Evolutionary conservation across 2,888 invertebrate species (phyloP).

Genomic region (Platycheirus albimanus): DNA sequence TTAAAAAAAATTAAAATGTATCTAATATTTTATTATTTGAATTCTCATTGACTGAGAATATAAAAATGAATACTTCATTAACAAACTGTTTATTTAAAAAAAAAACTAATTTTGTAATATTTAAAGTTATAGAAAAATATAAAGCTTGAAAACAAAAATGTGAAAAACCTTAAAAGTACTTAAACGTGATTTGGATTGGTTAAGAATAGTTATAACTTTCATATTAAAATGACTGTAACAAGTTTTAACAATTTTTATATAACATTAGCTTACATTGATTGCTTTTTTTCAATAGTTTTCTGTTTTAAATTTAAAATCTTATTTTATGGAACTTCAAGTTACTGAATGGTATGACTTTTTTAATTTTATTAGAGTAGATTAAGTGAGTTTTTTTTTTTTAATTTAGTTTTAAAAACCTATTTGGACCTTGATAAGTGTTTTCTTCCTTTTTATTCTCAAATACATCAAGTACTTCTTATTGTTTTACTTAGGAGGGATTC

Average conservation of each 20-base stretch:
- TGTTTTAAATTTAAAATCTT: slow-evolving; percentile 12
- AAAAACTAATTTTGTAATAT: no score
- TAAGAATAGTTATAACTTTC: no score
- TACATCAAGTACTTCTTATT: slow-evolving; percentile 46
- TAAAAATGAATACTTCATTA: neutral
- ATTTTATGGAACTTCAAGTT: slow-evolving; percentile 23
- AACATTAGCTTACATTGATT: slow-evolving; percentile 52
- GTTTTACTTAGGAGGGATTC: slow-evolving; percentile 70
- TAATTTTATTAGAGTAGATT: slow-evolving; percentile 4
- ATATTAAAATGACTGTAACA: slow-evolving; percentile 46
- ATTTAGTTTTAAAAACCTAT: slow-evolving; percentile 42
- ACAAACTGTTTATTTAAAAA: neutral
- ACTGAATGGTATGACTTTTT: slow-evolving; percentile 2
- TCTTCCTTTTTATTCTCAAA: slow-evolving; percentile 16
- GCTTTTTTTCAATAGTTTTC: slow-evolving; percentile 46
- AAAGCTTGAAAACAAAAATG: neutral
- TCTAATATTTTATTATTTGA: no score
- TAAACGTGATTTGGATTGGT: no score
- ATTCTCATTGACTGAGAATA: no score
- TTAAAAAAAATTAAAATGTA: no score
- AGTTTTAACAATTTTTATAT: slow-evolving; percentile 40
- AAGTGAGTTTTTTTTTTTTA: neutral
- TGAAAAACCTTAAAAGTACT: no score
- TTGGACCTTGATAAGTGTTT: slow-evolving; percentile 64
- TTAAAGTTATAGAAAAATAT: neutral